phyloP scores from a whole-genome alignment of 2,888 invertebrate species.

The Zaprionus bogoriensis region DNA sequence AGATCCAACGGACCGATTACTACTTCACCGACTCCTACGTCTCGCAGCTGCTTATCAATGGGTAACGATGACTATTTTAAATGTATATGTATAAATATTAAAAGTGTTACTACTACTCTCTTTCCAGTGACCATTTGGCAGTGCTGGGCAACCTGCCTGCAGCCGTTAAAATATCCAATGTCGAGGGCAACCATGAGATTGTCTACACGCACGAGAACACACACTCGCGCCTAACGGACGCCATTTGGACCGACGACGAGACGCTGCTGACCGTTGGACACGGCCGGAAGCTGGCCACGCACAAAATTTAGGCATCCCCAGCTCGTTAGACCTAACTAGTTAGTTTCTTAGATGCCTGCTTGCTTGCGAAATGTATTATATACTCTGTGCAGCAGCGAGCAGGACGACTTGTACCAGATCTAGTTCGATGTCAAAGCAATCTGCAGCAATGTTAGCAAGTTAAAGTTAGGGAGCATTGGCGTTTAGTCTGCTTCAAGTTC shows the following conservation, averaged over 20 bases:
- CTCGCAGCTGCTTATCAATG: constrained; percentile 43
- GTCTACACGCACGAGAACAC: constrained; percentile 47
- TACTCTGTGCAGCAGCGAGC: not conserved
- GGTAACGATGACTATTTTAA: constrained; percentile 32
- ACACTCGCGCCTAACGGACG: constrained; percentile 54
- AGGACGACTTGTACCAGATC: too few species aligned
- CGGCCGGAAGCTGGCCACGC: constrained; percentile 51
- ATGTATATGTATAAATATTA: not conserved
- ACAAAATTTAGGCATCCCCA: constrained; percentile 28
- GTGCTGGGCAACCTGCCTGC: constrained; percentile 56
- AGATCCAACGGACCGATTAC: constrained; percentile 29
- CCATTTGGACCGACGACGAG: constrained; percentile 44
- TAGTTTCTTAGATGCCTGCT: not conserved
- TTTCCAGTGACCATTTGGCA: constrained; percentile 52
- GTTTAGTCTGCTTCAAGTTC: not conserved
- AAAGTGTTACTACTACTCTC: not conserved
- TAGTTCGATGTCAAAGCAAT: too few species aligned
- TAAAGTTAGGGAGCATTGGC: too few species aligned
- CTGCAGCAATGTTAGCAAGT: too few species aligned
- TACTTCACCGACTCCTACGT: constrained; percentile 49
- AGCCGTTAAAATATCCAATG: constrained; percentile 43
- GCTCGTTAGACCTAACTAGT: not conserved
- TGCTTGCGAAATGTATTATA: not conserved
- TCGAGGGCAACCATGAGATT: constrained; percentile 19
- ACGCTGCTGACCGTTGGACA: constrained; percentile 63